These are phyloP conservation scores for Leptinotarsa lineolata DNA, from an alignment of 1,140 invertebrate species.

Conservation along the genomic window DNA sequence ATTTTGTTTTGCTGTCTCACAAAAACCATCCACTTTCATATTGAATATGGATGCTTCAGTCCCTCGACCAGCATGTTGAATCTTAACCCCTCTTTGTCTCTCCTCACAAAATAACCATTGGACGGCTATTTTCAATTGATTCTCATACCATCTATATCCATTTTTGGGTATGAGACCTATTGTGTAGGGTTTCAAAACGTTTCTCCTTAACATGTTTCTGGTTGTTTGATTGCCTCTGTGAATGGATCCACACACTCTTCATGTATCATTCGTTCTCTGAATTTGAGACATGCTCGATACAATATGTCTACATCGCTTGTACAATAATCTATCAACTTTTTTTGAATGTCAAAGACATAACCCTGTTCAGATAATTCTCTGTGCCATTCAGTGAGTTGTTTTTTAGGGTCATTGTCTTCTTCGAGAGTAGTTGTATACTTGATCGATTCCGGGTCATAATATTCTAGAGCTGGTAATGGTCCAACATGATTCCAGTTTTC, in stretches of 20 bases:
- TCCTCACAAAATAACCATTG: background rate
- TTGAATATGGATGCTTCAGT: background rate
- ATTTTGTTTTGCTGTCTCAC: no score
- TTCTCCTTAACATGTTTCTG: background rate
- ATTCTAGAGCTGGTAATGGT: conserved; percentile 4
- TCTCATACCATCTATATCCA: no score
- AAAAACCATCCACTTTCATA: conserved; percentile 13
- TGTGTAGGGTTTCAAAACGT: background rate
- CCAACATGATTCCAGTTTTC: conserved; percentile 11
- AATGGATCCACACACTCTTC: conserved; percentile 8
- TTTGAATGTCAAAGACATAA: conserved; percentile 4
- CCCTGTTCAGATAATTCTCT: background rate
- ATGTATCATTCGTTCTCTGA: conserved; percentile 10
- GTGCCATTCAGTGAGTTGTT: background rate
- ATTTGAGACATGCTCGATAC: background rate
- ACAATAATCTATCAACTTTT: conserved; percentile 1
- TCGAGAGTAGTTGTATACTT: no score
- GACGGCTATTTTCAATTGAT: conserved; percentile 9
- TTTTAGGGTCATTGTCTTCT: no score
- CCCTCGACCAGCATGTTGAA: background rate
- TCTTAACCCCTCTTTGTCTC: background rate
- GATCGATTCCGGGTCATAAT: no score
- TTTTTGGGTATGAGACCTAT: conserved; percentile 10
- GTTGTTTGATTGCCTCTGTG: conserved; percentile 15
- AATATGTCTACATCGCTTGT: background rate